A percentile compares a stretch with the other conserved stretches of the same genome.
Conservation (phyloP, 2,113 vertebrate species). For the Hippoglossus stenolepis region DNA sequence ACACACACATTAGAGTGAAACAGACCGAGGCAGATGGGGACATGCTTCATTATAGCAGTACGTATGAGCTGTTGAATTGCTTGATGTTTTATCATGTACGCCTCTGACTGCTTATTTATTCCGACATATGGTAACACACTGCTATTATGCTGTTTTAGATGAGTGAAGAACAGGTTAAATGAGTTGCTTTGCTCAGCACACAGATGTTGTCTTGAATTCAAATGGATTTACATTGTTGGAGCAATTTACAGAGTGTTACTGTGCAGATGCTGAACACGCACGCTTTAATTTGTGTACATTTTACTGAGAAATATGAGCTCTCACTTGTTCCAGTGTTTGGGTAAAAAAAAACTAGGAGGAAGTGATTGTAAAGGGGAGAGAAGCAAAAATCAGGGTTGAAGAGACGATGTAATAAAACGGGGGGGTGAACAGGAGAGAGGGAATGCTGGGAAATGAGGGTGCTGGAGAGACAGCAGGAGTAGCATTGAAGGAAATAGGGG, state of each 20-base stretch:
- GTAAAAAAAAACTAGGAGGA: too few relatives aligned
- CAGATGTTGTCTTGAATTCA: constrained; percentile 42
- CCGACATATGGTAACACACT: constrained; percentile 66
- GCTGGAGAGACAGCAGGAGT: constrained; percentile 37
- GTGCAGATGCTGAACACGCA: background rate
- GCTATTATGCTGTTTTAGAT: constrained; percentile 66
- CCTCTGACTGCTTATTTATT: constrained; percentile 75
- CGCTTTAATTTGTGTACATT: background rate
- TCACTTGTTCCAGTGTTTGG: background rate
- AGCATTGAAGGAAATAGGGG: constrained; percentile 40
- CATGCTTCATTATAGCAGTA: constrained; percentile 69
- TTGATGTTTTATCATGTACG: constrained; percentile 70
- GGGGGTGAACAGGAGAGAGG: background rate
- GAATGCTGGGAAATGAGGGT: constrained; percentile 23
- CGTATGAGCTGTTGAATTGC: constrained; percentile 69
- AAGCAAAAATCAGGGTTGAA: background rate
- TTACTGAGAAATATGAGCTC: background rate
- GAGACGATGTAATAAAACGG: background rate
- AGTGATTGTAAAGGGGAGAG: background rate
- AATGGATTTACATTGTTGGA: constrained; percentile 31
- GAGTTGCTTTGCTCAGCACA: constrained; percentile 51
- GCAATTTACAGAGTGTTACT: constrained; percentile 5
- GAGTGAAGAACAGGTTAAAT: constrained; percentile 63
- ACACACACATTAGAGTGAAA: constrained; percentile 16
- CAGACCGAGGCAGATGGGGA: constrained; percentile 70